Percentiles rank a stretch among this genome's conserved stretches.
Evolutionary conservation across 2,888 invertebrate genomes (phyloP).

Genomic region (Callinectes sapidus): DNA sequence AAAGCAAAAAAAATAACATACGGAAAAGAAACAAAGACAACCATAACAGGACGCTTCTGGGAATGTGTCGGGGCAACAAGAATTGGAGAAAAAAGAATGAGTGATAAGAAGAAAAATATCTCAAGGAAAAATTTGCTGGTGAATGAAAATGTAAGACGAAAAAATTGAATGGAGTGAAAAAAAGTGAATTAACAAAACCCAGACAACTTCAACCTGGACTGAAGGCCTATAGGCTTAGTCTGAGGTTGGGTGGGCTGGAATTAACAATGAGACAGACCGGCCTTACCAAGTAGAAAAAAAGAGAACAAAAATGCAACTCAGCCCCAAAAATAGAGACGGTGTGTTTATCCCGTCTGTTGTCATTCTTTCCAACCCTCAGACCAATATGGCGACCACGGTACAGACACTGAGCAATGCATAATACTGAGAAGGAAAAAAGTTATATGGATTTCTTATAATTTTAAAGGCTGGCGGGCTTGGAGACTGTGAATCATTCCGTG

Average conservation of each 20-base stretch:
- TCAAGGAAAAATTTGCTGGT: not conserved
- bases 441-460: slow-evolving; percentile 40
- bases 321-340: not conserved
- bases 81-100: not conserved
- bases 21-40: slow-evolving; percentile 25
- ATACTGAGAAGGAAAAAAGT: slow-evolving; percentile 39
- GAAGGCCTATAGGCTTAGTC: slow-evolving; percentile 25
- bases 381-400: slow-evolving; percentile 54
- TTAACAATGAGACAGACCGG: not conserved
- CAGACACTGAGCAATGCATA: slow-evolving; percentile 6
- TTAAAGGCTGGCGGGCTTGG: slow-evolving; percentile 58
- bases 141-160: not conserved
- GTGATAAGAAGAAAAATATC: not conserved
- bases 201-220: not conserved
- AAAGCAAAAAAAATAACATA: not conserved
- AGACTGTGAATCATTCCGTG: slow-evolving; percentile 68
- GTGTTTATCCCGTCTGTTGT: not conserved
- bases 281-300: slow-evolving; percentile 19
- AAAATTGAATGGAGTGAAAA: not conserved
- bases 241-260: slow-evolving; percentile 10
- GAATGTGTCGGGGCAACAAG: not conserved
- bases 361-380: slow-evolving; percentile 40
- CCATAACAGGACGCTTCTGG: not conserved
- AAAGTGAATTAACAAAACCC: slow-evolving; percentile 14
- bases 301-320: not conserved